Evolutionary conservation across 2,797 vertebrate genomes (phyloP).

Genomic region (Mus caroli): DNA sequence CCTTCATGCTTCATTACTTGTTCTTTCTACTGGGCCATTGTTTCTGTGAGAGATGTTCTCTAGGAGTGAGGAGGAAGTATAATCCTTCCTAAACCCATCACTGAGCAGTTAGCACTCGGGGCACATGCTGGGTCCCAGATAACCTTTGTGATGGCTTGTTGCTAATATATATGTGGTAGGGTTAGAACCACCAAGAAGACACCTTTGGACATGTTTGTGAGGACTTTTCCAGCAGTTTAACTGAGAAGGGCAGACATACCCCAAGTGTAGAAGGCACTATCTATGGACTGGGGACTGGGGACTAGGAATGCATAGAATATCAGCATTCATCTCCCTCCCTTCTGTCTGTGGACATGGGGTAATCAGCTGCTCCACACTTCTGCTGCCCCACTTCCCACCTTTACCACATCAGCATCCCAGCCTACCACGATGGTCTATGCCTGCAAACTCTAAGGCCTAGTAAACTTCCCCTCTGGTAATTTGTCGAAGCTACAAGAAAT

Average conservation of each 20-base stretch:
- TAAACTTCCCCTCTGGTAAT: neutral
- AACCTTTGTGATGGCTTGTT: neutral
- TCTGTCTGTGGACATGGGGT: no score
- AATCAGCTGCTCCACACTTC: no score
- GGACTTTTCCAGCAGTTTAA: neutral
- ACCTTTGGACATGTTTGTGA: neutral
- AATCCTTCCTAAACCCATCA: neutral
- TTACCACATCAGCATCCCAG: no score
- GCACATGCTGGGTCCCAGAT: neutral
- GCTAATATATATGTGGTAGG: neutral
- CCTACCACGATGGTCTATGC: rapidly evolving
- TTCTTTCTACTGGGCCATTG: neutral
- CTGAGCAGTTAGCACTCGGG: neutral
- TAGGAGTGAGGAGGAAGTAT: neutral
- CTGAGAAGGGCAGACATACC: no score
- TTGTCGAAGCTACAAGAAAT: neutral
- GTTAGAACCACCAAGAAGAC: neutral
- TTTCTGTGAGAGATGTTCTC: neutral
- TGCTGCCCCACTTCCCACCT: neutral
- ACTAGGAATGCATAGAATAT: neutral
- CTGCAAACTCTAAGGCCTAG: neutral
- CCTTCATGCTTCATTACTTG: neutral
- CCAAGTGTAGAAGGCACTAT: neutral
- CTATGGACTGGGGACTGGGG: no score
- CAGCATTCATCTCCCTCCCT: neutral